phyloP scores from a whole-genome alignment of 2,113 vertebrate species.

The Anoplopoma fimbria region DNA sequence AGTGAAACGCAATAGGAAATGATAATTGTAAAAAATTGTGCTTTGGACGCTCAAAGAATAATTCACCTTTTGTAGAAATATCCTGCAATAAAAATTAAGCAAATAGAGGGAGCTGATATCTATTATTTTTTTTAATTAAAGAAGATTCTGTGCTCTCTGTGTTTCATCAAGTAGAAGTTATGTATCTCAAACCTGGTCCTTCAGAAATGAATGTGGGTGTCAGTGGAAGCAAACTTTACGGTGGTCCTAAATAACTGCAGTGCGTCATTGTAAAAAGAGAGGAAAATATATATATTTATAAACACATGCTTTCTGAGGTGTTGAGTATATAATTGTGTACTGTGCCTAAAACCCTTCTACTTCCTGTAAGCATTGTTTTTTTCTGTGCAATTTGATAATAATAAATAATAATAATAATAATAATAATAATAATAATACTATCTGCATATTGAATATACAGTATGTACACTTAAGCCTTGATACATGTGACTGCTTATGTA shows the following conservation, averaged over 20 bases:
- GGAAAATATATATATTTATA: not conserved
- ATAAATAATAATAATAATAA: conserved; percentile 47
- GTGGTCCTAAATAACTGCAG: conserved; percentile 54
- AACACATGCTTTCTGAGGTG: conserved; percentile 73
- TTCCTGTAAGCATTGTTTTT: conserved; percentile 37
- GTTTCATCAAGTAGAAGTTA: conserved; percentile 45
- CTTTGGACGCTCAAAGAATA: conserved; percentile 74
- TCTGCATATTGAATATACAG: conserved; percentile 67
- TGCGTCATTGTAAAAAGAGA: conserved; percentile 56
- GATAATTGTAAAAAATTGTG: conserved; percentile 78
- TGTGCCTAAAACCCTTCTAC: conserved; percentile 42
- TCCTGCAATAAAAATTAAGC: conserved; percentile 62
- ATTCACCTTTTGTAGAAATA: conserved; percentile 66
- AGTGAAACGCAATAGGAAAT: conserved; percentile 71
- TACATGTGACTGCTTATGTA: conserved; percentile 58
- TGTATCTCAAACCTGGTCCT: conserved; percentile 46
- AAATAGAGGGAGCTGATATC: conserved; percentile 46
- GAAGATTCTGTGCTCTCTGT: conserved; percentile 60
- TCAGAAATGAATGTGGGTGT: conserved; percentile 55
- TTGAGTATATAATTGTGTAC: conserved; percentile 46
- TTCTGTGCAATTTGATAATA: conserved; percentile 63
- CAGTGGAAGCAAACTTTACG: conserved; percentile 40
- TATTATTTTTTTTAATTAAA: conserved; percentile 4
- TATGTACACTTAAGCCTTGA: conserved; percentile 70
- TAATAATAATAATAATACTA: conserved; percentile 47